Base-by-base conservation (phyloP, 2,113 vertebrate genomes). In the Cyanoderma ruficeps region DNA sequence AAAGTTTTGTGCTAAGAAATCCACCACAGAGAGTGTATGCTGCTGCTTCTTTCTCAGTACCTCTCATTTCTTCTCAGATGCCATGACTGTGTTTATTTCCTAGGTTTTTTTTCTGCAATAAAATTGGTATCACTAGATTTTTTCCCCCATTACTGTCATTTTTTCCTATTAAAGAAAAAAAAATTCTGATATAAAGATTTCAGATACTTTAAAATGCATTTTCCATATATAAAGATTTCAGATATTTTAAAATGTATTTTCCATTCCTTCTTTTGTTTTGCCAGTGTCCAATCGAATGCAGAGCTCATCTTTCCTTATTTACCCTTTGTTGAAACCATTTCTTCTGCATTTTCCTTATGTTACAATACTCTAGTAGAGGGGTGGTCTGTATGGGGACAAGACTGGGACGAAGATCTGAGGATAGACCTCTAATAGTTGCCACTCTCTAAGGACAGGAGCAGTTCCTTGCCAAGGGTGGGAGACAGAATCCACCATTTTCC, bases 261-360 rank as follows among this genome's bases (percentile, higher is more conserved):
- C 14, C 2, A 20, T 70, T 90, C 6, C 11, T 63, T 53, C 22
- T 76, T 83, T 87, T 70, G 16, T 69, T 74, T 21, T 78, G 2
- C 4, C 7, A 27, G 4, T 39, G 18, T 82, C 19, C 11, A 44
- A 2, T 15, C 0, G 0, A n/a, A 60, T 3, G 39, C 5, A 69
- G 27, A 61, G 33, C 6, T 92, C 21, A 47, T 33, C 5, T 24
- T 83, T 80, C 28, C 13, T 44, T 85, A 21, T 7, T n/a, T 53
- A 30, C 1, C 10, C 15, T 42, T 82, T 31, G 24, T 4, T 80
- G 13, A 89, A 92, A 57, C 27, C 2, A 24, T 46, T 74, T 52
- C 3, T 72, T 77, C 25, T 63, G 5, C 14, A 13, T 67, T 75
- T 53, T 37, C 6, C 17, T 61, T 42, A 4, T 37, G 4, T 30